Conservation (phyloP, 2,113 vertebrate genomes). For the Monopterus albus region DNA sequence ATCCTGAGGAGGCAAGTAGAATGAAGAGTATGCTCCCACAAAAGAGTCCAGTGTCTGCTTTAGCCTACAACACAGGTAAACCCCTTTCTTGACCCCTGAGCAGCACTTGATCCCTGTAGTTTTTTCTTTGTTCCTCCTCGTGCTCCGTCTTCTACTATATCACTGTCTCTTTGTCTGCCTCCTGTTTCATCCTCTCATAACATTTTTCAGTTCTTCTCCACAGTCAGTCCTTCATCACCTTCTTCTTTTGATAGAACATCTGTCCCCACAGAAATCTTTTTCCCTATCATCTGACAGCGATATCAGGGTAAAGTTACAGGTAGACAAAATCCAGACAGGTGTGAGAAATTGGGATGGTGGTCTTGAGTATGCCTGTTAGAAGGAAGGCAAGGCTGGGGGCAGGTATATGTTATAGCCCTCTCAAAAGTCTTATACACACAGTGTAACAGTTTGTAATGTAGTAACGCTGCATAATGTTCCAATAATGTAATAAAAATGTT, state of each 20-base stretch:
- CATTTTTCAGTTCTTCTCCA: background rate
- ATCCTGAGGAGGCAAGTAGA: conserved; percentile 83
- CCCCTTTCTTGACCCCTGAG: conserved; percentile 13
- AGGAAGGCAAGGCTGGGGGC: background rate
- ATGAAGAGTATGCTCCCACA: conserved; percentile 86
- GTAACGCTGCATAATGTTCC: too few species aligned
- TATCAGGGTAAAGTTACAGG: conserved; percentile 8
- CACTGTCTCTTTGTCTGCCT: background rate
- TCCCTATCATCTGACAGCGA: background rate
- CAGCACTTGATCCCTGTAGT: background rate
- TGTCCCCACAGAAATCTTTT: background rate
- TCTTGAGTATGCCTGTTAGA: conserved; percentile 4
- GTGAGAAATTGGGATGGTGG: conserved; percentile 11
- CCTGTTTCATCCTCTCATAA: background rate
- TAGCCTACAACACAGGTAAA: conserved; percentile 83
- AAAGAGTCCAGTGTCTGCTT: conserved; percentile 80
- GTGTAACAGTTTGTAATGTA: too few species aligned
- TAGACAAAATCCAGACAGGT: background rate
- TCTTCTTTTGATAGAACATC: background rate
- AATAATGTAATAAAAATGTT: too few species aligned
- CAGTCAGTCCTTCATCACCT: background rate
- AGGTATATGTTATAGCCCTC: conserved; percentile 24
- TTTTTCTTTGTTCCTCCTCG: conserved; percentile 10
- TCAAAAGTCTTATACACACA: conserved; percentile 34
- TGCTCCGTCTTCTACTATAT: conserved; percentile 23